phyloP scores from a whole-genome alignment of 2,113 vertebrate species.

The Orycteropus afer region DNA sequence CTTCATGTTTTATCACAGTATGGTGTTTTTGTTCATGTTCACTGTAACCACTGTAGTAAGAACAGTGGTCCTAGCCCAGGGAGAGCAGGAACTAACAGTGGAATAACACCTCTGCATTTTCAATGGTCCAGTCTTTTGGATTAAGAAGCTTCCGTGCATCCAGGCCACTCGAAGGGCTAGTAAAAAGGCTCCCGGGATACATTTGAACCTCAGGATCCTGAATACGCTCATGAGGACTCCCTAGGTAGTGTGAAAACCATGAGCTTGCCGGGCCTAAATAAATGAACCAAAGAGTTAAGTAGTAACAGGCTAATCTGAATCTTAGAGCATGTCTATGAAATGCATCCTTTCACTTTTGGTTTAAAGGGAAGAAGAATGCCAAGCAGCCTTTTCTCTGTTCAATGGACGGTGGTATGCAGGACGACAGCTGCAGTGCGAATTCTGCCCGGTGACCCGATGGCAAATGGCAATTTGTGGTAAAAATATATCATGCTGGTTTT shows the following conservation, averaged over 20 bases:
- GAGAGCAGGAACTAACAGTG: not conserved
- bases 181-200: not conserved
- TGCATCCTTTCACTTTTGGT: slow-evolving; percentile 54
- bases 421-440: slow-evolving; percentile 96
- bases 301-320: not conserved
- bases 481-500: slow-evolving; percentile 49
- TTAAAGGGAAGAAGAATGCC: slow-evolving; percentile 95
- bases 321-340: slow-evolving; percentile 28
- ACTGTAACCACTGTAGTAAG: not conserved
- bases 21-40: not conserved
- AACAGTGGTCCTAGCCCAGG: not conserved
- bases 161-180: not conserved
- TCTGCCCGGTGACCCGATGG: slow-evolving; percentile 97
- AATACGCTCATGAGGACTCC: not conserved
- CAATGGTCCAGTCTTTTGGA: slow-evolving; percentile 19
- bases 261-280: not conserved
- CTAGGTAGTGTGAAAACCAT: not conserved
- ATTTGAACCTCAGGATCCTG: not conserved
- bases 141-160: slow-evolving; percentile 9
- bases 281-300: not conserved
- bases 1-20: not conserved
- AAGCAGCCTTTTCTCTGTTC: slow-evolving; percentile 93
- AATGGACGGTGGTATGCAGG: slow-evolving; percentile 98
- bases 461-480: slow-evolving; percentile 98
- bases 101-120: slow-evolving; percentile 10